Evolutionary conservation across 2,797 vertebrate genomes (phyloP).

Genomic region (Falco rusticolus): DNA sequence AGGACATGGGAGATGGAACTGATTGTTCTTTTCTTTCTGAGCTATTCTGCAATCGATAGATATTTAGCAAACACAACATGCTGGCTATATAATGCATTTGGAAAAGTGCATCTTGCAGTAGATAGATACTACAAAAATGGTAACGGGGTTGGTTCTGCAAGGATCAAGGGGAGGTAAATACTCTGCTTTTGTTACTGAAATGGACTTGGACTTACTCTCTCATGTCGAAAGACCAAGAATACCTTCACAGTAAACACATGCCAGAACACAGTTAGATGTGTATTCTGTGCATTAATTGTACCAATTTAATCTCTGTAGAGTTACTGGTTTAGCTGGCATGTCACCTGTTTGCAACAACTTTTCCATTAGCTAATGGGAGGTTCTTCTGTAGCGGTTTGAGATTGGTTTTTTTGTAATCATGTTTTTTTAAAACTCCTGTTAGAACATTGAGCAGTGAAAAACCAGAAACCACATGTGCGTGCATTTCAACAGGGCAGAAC

Average conservation of each 20-base stretch:
- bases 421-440: background rate
- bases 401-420: background rate
- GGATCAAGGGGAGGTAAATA: background rate
- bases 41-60: slow-evolving; percentile 11
- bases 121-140: background rate
- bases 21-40: background rate
- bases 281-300: background rate
- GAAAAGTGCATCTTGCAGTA: background rate
- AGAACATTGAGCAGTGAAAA: background rate
- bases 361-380: background rate
- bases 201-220: background rate
- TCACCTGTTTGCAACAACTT: background rate
- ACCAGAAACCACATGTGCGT: background rate
- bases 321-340: background rate
- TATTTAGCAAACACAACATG: background rate
- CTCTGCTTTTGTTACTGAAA: slow-evolving; percentile 9
- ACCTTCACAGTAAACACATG: background rate
- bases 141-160: background rate
- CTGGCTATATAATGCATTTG: background rate
- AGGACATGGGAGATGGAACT: background rate
- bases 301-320: background rate
- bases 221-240: background rate
- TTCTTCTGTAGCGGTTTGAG: background rate
- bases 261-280: background rate
- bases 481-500: background rate